Base-by-base conservation (phyloP, 2,888 invertebrate genomes). In the Xanthostigma xanthostigma region DNA sequence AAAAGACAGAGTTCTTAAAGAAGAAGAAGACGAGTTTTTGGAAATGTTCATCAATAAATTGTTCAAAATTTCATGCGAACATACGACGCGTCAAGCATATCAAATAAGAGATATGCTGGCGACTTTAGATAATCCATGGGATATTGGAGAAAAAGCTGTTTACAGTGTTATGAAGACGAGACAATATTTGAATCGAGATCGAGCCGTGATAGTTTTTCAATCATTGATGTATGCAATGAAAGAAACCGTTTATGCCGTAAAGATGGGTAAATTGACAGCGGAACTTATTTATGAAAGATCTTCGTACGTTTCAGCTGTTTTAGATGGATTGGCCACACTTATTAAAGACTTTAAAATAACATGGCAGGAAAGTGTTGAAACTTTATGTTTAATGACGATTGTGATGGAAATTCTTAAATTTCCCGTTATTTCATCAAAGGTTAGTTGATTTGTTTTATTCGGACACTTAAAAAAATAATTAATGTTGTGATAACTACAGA, bases 281-380 rank as follows among this genome's bases (percentile, higher is more conserved):
- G 43, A 43, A 13, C 27, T 48, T 2, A 9, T 36, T 11, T 46
- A 54, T 2, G 56, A 55, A 34, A 56, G 63, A 14, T 48, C 71
- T 1, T 64, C 65, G 40, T 74, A 82, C 33, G 66, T 84, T 59
- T 75, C 77, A 9, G 73, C 79, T n/a, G 70, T 84, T 1, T 64
- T 87, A 49, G 79, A 84, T 49, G 77, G 75, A 1, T 66, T 86
- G 10, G 69, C 77, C 17, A 70, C 73, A 1, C 66, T 85, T 41
- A 78, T 86, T 5, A 76, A 78, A 50, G 74, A 79, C 43, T 81
- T 81, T 55, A 75, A 80, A 51, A 78, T 87, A 11, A 80, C 80
- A 36, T 87, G 87, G 87, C 76, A 79, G 49, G 84, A 86, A 56
- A 84, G 82, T 49, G 71, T 86, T 3, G 86, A 88, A 68, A 79